Evolutionary conservation across 2,888 invertebrate genomes (phyloP), one percentile per base, ranked within the genome.

Genomic region (Gandaritis pyraliata): DNA sequence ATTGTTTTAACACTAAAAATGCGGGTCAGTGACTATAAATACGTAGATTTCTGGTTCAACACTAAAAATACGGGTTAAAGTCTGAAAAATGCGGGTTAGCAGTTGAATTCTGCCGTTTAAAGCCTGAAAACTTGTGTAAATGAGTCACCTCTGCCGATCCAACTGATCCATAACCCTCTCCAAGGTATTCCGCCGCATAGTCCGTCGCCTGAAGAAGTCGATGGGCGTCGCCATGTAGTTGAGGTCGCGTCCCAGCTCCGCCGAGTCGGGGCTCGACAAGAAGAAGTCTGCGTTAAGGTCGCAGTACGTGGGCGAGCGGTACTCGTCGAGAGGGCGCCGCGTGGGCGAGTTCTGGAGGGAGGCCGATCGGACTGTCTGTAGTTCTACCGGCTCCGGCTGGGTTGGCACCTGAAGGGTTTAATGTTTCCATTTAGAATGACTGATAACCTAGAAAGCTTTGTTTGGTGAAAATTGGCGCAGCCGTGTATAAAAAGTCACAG

Each of bases 371-470:
- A 87, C 85, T 45, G 78, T 73, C 0, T 82, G 78, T 80, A 90
- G 78, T 62, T 91, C 91, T 0, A 90, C 90, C 46, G 90, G 90
- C 5, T 78, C 72, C 52, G 81, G 79, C 29, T 85, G 83, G 0
- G 85, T 86, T 0, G 90, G 90, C 0, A 90, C 90, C 90, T 90
- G 77, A 0, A 59, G 52, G 3, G n/a, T 41, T 41, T 29, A 1
- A 41, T n/a, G n/a, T n/a, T n/a, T n/a, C n/a, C n/a, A n/a, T n/a
- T n/a, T n/a, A n/a, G n/a, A n/a, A n/a, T n/a, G n/a, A n/a, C n/a
- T n/a, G n/a, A n/a, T n/a, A n/a, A n/a, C n/a, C n/a, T n/a, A n/a
- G n/a, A n/a, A n/a, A n/a, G n/a, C n/a, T n/a, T 10, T 23, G 8
- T 18, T 12, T 5, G 5, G n/a, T n/a, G n/a, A n/a, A n/a, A n/a